Conservation (phyloP, 2,888 invertebrate species). For the Parapristionchus giblindavisi region DNA sequence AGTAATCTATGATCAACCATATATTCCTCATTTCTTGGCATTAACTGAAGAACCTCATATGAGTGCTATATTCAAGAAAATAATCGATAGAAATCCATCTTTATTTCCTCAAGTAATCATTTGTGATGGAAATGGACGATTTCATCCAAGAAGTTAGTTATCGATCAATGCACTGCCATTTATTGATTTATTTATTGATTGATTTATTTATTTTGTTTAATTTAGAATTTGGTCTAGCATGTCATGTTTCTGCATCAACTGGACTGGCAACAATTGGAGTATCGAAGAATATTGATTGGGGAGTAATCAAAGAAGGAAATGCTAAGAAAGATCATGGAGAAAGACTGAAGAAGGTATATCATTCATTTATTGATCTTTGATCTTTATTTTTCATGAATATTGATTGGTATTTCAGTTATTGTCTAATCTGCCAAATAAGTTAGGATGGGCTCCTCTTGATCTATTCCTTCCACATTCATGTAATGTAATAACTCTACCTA, state of each 20-base stretch:
- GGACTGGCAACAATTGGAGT: conserved; percentile 72
- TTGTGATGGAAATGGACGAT: conserved; percentile 73
- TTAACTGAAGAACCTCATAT: conserved; percentile 3
- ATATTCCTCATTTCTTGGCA: conserved; percentile 37
- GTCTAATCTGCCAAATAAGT: background rate
- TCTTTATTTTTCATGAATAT: background rate
- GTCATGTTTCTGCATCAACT: conserved; percentile 72
- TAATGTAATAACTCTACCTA: conserved; percentile 20
- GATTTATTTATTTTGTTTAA: conserved; percentile 15
- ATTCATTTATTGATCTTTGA: background rate
- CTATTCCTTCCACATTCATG: conserved; percentile 21
- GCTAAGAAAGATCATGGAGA: conserved; percentile 14
- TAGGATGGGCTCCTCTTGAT: conserved; percentile 25
- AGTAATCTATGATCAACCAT: background rate
- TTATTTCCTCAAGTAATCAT: conserved; percentile 71
- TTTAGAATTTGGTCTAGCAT: conserved; percentile 72
- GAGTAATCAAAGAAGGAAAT: conserved; percentile 51
- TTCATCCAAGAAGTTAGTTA: conserved; percentile 70
- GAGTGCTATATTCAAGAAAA: background rate
- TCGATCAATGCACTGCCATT: background rate
- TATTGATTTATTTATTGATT: background rate
- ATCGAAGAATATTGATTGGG: conserved; percentile 72
- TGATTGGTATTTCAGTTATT: conserved; percentile 4
- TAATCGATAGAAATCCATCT: background rate
- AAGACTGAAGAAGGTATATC: conserved; percentile 18